Percentiles rank a stretch among this genome's conserved stretches.
These are phyloP conservation scores for Cydia fagiglandana DNA, from an alignment of 1,140 invertebrate species.

Conservation along the genomic window DNA sequence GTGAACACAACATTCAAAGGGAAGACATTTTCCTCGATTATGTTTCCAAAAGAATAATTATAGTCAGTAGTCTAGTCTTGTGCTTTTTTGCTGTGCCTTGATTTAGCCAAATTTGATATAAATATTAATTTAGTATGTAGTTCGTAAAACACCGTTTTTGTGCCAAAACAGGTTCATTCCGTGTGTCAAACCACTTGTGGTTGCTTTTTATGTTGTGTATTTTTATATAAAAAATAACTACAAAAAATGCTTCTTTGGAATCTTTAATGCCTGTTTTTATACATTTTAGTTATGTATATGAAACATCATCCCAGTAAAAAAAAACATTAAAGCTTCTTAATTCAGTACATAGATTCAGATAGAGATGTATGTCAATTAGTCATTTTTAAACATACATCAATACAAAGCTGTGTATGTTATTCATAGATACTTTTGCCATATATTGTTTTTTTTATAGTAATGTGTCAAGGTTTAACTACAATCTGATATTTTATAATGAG, in stretches of 20 bases:
- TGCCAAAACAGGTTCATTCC: slow-evolving; percentile 11
- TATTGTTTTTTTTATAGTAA: neutral
- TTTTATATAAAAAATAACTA: neutral
- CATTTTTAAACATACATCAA: neutral
- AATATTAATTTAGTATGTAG: slow-evolving; percentile 10
- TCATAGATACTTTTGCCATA: neutral
- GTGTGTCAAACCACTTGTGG: slow-evolving; percentile 15
- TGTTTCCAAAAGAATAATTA: slow-evolving; percentile 1
- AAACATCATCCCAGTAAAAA: neutral
- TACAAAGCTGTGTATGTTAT: neutral
- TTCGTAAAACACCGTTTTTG: slow-evolving; percentile 1
- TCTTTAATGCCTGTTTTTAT: neutral
- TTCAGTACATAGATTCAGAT: neutral
- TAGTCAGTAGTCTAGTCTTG: slow-evolving; percentile 30
- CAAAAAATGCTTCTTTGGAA: neutral
- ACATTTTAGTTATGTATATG: neutral
- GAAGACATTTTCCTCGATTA: neutral
- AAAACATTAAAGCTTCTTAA: neutral
- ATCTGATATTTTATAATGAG: neutral
- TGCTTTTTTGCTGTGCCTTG: slow-evolving; percentile 26
- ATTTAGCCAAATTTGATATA: slow-evolving; percentile 10
- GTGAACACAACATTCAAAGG: neutral
- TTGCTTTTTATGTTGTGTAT: slow-evolving; percentile 14
- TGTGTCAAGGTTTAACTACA: neutral
- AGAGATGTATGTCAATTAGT: neutral